Conservation (phyloP, 2,797 vertebrate species). For the Delichon dasypus region DNA sequence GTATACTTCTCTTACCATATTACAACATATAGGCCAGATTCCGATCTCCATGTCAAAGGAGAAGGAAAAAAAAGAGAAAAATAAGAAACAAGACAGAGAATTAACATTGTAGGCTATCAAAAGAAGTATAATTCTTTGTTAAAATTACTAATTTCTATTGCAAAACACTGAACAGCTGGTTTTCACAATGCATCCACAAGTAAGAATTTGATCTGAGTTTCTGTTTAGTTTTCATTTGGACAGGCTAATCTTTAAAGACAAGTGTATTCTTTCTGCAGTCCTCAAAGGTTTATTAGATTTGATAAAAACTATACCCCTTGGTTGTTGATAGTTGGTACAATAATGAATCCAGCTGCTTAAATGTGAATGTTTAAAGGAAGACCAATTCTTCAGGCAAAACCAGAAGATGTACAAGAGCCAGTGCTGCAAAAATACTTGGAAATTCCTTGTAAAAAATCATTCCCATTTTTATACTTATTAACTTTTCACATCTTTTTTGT, state of each 20-base stretch:
- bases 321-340: slow-evolving; percentile 25
- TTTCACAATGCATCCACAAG: not conserved
- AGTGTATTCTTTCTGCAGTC: slow-evolving; percentile 25
- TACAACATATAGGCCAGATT: not conserved
- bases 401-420: not conserved
- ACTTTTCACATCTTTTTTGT: not conserved
- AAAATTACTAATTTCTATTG: slow-evolving; percentile 23
- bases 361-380: slow-evolving; percentile 3
- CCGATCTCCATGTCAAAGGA: not conserved
- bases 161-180: slow-evolving; percentile 7
- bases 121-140: not conserved
- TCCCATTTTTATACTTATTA: not conserved
- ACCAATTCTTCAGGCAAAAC: not conserved
- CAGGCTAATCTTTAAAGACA: slow-evolving; percentile 33
- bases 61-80: not conserved
- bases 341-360: slow-evolving; percentile 31
- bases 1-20: slow-evolving; percentile 3
- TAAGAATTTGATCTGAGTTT: slow-evolving; percentile 5
- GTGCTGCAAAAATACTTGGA: not conserved
- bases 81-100: not conserved
- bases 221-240: slow-evolving; percentile 31
- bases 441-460: not conserved
- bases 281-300: slow-evolving; percentile 54
- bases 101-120: not conserved
- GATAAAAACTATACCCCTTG: slow-evolving; percentile 37